phyloP scores from a whole-genome alignment of 2,888 invertebrate species.

The Pemphredon lugubris region DNA sequence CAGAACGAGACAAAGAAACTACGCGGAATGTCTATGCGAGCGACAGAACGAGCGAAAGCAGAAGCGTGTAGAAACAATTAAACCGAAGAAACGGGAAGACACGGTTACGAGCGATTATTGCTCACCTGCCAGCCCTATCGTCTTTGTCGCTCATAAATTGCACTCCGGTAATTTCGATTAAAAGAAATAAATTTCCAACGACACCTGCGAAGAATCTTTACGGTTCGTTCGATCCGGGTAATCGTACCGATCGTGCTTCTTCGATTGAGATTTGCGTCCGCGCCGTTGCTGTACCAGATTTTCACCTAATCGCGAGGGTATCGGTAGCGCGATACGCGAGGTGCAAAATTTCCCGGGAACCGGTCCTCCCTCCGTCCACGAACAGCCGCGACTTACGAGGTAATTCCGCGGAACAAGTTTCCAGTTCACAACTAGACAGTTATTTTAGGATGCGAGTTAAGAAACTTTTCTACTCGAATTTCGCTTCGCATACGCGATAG shows the following conservation, averaged over 20 bases:
- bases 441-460: constrained; percentile 57
- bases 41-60: no score
- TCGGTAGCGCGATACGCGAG: constrained; percentile 34
- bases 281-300: constrained; percentile 34
- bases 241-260: constrained; percentile 46
- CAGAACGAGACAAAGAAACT: no score
- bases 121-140: no score
- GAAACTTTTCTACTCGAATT: constrained; percentile 56
- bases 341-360: constrained; percentile 57
- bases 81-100: neutral
- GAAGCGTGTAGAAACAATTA: no score
- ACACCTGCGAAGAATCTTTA: constrained; percentile 45
- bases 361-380: constrained; percentile 14
- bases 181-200: no score
- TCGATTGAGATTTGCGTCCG: constrained; percentile 50
- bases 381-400: constrained; percentile 59
- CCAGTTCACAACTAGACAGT: constrained; percentile 57
- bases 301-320: constrained; percentile 29
- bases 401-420: constrained; percentile 64
- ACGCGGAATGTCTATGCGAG: no score
- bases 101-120: no score
- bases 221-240: constrained; percentile 50
- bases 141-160: no score
- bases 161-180: no score
- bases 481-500: constrained; percentile 45